A percentile compares a stretch with the other conserved stretches of the same genome.
phyloP scores from a whole-genome alignment of 2,888 invertebrate species.

The Mimachlamys varia region DNA sequence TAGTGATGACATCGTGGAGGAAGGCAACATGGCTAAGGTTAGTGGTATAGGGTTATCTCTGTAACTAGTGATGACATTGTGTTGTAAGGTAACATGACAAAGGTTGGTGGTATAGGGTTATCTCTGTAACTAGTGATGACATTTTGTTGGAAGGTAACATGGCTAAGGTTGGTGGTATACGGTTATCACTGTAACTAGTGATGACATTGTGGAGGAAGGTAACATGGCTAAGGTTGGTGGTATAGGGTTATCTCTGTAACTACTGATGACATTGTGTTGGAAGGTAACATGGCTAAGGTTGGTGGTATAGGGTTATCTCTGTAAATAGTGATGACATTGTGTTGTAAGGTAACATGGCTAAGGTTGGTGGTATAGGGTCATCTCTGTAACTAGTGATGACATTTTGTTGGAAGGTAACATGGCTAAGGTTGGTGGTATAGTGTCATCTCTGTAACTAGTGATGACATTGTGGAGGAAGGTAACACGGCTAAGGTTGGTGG shows the following conservation, averaged over 20 bases:
- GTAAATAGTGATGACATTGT: conserved; percentile 67
- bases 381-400: conserved; percentile 48
- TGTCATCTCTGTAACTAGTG: conserved; percentile 38
- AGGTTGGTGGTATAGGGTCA: conserved; percentile 68
- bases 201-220: conserved; percentile 73
- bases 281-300: conserved; percentile 77
- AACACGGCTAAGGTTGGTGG: conserved; percentile 74
- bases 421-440: conserved; percentile 72
- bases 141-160: conserved; percentile 74
- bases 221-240: conserved; percentile 74
- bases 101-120: conserved; percentile 67
- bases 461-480: conserved; percentile 73
- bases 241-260: not conserved
- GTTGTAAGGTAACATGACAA: conserved; percentile 71
- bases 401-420: conserved; percentile 74
- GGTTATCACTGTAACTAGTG: conserved; percentile 37
- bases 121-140: conserved; percentile 48
- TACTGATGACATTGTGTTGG: conserved; percentile 68
- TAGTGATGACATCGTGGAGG: conserved; percentile 70
- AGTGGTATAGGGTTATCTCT: not conserved
- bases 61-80: conserved; percentile 67
- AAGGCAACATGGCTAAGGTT: conserved; percentile 77
- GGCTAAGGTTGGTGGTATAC: conserved; percentile 72
- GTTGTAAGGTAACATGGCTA: conserved; percentile 71
- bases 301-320: not conserved